Base-by-base conservation (phyloP, 2,888 invertebrate genomes). In the Meteorus colon region DNA sequence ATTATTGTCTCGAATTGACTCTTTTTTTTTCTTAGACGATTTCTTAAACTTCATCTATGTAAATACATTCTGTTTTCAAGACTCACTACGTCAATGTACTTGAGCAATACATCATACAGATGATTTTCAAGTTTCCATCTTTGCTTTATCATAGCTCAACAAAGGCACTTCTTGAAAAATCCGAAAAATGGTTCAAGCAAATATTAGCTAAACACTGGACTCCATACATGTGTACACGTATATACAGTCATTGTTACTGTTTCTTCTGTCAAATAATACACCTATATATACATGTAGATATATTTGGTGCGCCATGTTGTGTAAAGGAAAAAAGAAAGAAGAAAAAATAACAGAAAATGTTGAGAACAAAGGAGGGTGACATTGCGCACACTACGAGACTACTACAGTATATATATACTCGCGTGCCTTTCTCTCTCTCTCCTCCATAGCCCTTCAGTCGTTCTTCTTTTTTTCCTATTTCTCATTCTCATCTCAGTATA, bases 121-220 rank as follows among this genome's bases (percentile, higher is more conserved):
- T n/a, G 48, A 48, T 55, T 5, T 55, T 55, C 55, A 55, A 55
- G 55, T 19, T 24, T 55, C 19, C 10, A 4, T 62, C 62, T 29
- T 62, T 16, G 27, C 31, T 55, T 8, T 19, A 19, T 6, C 55
- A 65, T 65, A n/a, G n/a, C 8, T 62, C 16, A 31, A 62, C 62
- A 62, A 62, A 62, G 62, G 31, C 14, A 51, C 29, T 60, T 27
- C 68, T 70, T 31, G 29, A 84, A 80, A 83, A 82, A 83, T 84
- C 81, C 84, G 79, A 76, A 78, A 79, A 80, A 86, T 85, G 84
- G 85, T 83, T 82, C 82, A 82, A 81, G 87, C 86, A 89, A 89
- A 89, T 88, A 88, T 89, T 89, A 86, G 88, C 86, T 84, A 83
- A 88, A 89, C 86, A 86, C 86, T 87, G 86, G 87, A 87, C 88